Evolutionary conservation across 2,797 vertebrate species (phyloP), one percentile per base, ranked within the genome.

Genomic region (Tenualosa thibaudeaui): DNA sequence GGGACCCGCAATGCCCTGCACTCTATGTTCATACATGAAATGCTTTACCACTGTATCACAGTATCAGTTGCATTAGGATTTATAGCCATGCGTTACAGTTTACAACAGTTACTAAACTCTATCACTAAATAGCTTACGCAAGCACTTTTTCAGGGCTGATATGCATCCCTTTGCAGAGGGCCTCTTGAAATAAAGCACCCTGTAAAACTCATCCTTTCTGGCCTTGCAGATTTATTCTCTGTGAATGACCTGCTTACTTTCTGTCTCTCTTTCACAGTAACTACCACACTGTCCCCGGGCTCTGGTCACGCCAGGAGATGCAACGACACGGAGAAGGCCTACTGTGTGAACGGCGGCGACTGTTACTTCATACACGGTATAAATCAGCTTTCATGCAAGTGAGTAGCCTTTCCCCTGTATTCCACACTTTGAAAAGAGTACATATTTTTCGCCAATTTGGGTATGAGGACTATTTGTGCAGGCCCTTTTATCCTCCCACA

Each of bases 361-460:
- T 99, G 98, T 96, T 99, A 97, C 96, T 98, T 98, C 96, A 97
- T 98, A 89, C 96, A 97, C 87, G 98, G 98, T 94, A 98, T 99
- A 94, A 98, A 99, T 94, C 95, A 97, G 93, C 96, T 98, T 88
- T 97, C 97, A 90, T 99, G 98, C 98, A 98, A 97, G 98, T 98
- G 93, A 95, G 94, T 95, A 85, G 85, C 85, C 46, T 84, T 24
- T 56, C 62, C 60, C n/a, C 24, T 8, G 12, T 81, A 24, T 53
- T 37, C 24, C 49, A 8, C 46, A 0, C 37, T 78, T 17, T 15
- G 58, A 24, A 0, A 15, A 0, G 75, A 86, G 65, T 46, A 7
- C n/a, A 58, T 71, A 15, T 75, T 75, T 78, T 46, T 19, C 71
- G 37, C 71, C 17, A 78, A 43, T 78, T 43, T 43, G 71, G 71